Percentiles rank a stretch among this genome's conserved stretches.
phyloP scores from a whole-genome alignment of 1,140 invertebrate species.

The Drosophila pectinifera region DNA sequence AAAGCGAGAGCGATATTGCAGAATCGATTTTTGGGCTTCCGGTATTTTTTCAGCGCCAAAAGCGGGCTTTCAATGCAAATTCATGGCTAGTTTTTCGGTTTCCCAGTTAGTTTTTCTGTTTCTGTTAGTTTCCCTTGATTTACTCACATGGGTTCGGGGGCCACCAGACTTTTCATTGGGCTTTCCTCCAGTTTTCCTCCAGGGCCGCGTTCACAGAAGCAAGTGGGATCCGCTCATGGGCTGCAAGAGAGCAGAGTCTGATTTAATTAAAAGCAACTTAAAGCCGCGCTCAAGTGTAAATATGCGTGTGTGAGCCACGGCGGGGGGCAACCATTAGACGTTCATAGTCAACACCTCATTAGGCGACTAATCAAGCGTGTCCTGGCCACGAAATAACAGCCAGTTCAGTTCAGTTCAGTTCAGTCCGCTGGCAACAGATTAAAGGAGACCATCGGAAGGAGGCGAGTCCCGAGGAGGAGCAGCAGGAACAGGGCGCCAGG shows the following conservation, averaged over 20 bases:
- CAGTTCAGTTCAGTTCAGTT: constrained; percentile 42
- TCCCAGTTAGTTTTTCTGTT: constrained; percentile 2
- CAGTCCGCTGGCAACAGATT: constrained; percentile 58
- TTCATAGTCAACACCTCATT: constrained; percentile 84
- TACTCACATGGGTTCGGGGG: constrained; percentile 68
- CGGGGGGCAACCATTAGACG: constrained; percentile 74
- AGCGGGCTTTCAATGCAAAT: constrained; percentile 57
- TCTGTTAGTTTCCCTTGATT: constrained; percentile 10
- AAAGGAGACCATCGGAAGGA: constrained; percentile 25
- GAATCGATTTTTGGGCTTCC: constrained; percentile 5
- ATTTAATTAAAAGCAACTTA: constrained; percentile 65
- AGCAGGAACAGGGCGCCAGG: constrained; percentile 29
- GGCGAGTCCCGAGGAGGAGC: not conserved
- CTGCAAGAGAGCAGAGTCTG: constrained; percentile 19
- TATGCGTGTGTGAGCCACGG: constrained; percentile 3
- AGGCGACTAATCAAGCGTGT: constrained; percentile 83
- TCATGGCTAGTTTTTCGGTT: constrained; percentile 37
- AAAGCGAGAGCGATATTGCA: constrained; percentile 45
- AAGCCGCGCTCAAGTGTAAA: constrained; percentile 44
- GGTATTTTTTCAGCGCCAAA: constrained; percentile 2
- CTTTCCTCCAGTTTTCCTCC: constrained; percentile 54
- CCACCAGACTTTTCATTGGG: constrained; percentile 76
- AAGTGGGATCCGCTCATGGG: constrained; percentile 20
- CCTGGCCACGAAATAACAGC: constrained; percentile 71
- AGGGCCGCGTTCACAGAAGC: constrained; percentile 45